Evolutionary conservation across 2,888 invertebrate genomes (phyloP).

Genomic region (Pantelozetes paolii): DNA sequence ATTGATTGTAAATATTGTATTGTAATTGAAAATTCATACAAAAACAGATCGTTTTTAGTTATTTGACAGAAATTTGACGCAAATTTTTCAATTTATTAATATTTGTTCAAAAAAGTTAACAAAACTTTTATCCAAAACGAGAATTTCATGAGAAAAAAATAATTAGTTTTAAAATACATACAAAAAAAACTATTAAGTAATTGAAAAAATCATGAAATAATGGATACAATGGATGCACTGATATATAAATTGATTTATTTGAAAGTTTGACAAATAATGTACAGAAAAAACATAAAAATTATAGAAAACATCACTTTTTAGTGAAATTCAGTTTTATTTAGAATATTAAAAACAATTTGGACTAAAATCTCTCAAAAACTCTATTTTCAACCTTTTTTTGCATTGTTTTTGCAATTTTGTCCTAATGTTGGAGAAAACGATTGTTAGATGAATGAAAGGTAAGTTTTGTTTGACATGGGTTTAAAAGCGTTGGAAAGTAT

Average conservation of each 20-base stretch:
- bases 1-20: constrained; percentile 34
- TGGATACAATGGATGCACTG: constrained; percentile 22
- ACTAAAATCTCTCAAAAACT: background rate
- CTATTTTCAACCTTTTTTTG: no score
- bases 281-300: constrained; percentile 8
- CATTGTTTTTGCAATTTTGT: no score
- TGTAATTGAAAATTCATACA: background rate
- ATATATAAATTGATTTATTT: constrained; percentile 10
- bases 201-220: constrained; percentile 2
- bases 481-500: no score
- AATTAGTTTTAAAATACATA: constrained; percentile 4
- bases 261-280: constrained; percentile 26
- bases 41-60: constrained; percentile 15
- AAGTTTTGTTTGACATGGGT: no score
- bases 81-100: background rate
- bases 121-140: background rate
- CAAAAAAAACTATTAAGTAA: constrained; percentile 26
- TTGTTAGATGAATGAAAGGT: no score
- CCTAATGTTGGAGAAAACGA: no score
- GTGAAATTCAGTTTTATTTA: constrained; percentile 6
- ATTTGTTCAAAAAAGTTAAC: no score
- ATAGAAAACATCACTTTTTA: constrained; percentile 16
- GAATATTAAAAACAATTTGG: constrained; percentile 12
- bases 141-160: background rate
- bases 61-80: background rate